phyloP scores from a whole-genome alignment of 2,797 vertebrate species.

The Taenioides sp. region DNA sequence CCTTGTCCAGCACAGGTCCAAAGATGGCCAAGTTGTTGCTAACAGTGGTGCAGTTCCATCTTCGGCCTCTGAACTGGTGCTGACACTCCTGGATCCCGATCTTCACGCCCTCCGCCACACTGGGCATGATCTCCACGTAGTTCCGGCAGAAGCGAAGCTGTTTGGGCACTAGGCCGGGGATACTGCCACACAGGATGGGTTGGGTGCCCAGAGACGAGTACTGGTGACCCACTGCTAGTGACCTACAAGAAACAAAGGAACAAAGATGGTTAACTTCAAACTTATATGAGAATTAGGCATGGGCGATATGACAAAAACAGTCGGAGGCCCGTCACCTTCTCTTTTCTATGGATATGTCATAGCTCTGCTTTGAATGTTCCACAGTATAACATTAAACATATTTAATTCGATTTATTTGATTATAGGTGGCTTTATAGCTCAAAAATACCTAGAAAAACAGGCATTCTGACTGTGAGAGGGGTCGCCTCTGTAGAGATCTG shows the following conservation, averaged over 20 bases:
- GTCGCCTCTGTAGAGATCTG: too few relatives aligned
- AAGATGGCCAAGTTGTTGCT: constrained; percentile 95
- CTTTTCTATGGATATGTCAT: too few relatives aligned
- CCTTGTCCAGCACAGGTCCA: constrained; percentile 95
- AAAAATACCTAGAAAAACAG: too few relatives aligned
- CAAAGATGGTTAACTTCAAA: background rate
- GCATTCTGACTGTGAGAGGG: too few relatives aligned
- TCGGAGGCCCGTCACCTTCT: too few relatives aligned
- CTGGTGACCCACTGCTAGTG: constrained; percentile 92
- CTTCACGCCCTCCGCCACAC: constrained; percentile 94
- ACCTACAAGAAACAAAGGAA: constrained; percentile 76
- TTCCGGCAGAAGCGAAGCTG: constrained; percentile 98
- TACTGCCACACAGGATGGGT: constrained; percentile 92
- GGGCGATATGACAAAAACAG: too few relatives aligned
- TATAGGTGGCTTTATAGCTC: too few relatives aligned
- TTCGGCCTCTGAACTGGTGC: constrained; percentile 94
- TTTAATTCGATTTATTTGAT: too few relatives aligned
- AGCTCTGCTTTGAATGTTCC: too few relatives aligned
- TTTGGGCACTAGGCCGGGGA: constrained; percentile 95
- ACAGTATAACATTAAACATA: too few relatives aligned
- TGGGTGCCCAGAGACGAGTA: constrained; percentile 90
- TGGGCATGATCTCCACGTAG: constrained; percentile 98
- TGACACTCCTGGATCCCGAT: constrained; percentile 97
- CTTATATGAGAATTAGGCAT: background rate
- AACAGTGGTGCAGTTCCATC: constrained; percentile 98